These are phyloP conservation scores for Chiloscyllium plagiosum DNA, from an alignment of 2,113 vertebrate species.

Conservation along the genomic window DNA sequence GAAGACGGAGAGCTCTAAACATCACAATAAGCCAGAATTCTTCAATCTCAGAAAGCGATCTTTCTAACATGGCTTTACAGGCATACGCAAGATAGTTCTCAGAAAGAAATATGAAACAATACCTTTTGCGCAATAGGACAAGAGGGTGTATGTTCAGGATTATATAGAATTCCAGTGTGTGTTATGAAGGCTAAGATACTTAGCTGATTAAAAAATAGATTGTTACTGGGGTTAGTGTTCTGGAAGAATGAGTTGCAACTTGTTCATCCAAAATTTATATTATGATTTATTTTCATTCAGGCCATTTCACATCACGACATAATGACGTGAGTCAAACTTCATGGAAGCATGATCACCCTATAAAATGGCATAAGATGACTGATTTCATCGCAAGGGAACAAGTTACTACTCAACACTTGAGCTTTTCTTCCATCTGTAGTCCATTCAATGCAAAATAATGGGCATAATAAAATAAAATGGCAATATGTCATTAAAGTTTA, in stretches of 20 bases:
- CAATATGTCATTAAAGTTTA: background rate
- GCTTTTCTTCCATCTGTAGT: background rate
- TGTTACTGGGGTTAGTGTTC: background rate
- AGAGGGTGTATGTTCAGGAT: background rate
- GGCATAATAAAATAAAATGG: background rate
- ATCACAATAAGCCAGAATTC: background rate
- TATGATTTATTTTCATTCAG: background rate
- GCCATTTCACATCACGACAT: background rate
- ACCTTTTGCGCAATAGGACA: background rate
- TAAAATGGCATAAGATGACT: background rate
- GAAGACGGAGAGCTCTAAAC: background rate
- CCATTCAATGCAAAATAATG: background rate
- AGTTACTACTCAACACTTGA: background rate
- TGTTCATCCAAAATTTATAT: background rate
- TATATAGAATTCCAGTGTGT: background rate
- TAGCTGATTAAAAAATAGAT: background rate
- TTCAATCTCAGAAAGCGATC: background rate
- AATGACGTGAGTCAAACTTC: background rate
- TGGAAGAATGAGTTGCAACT: background rate
- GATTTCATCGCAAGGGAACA: background rate
- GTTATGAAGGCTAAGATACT: background rate
- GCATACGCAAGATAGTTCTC: background rate
- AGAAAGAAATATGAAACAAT: background rate
- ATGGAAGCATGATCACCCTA: background rate
- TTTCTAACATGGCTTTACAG: background rate